Evolutionary conservation across 2,113 vertebrate genomes (phyloP).

Genomic region (Turdus rufiventris): DNA sequence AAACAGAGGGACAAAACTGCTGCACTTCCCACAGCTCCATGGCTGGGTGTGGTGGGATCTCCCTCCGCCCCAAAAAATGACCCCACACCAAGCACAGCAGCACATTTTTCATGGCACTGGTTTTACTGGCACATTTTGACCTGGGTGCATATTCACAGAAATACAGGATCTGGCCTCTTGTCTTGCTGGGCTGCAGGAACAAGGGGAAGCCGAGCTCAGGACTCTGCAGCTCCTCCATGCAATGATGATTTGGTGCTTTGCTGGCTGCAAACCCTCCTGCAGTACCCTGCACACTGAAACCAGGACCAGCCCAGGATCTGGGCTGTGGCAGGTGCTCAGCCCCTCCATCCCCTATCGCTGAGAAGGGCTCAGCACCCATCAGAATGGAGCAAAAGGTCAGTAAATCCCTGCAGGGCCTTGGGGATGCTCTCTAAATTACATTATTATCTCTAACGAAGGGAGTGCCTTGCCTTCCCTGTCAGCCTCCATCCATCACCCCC

Average conservation of each 20-base stretch:
- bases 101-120: not conserved
- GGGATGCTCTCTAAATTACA: conserved; percentile 6
- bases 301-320: not conserved
- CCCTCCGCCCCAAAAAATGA: accelerated
- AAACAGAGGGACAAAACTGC: conserved; percentile 4
- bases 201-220: not conserved
- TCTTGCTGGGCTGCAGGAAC: not conserved
- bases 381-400: not conserved
- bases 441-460: conserved; percentile 27
- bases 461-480: not conserved
- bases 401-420: not conserved
- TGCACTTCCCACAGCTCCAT: accelerated
- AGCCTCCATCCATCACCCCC: conserved; percentile 2
- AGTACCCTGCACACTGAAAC: not conserved
- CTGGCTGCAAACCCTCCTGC: not conserved
- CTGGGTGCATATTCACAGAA: not conserved
- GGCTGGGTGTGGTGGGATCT: not conserved
- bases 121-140: not conserved
- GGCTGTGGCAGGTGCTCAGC: not conserved
- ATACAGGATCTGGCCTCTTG: not conserved
- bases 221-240: not conserved
- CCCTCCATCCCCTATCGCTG: not conserved
- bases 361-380: not conserved
- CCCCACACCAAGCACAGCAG: not conserved
- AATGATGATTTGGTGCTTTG: not conserved